Evolutionary conservation across 2,797 vertebrate genomes (phyloP), one percentile per base, ranked within the genome.

Genomic region (Ataeniobius toweri): DNA sequence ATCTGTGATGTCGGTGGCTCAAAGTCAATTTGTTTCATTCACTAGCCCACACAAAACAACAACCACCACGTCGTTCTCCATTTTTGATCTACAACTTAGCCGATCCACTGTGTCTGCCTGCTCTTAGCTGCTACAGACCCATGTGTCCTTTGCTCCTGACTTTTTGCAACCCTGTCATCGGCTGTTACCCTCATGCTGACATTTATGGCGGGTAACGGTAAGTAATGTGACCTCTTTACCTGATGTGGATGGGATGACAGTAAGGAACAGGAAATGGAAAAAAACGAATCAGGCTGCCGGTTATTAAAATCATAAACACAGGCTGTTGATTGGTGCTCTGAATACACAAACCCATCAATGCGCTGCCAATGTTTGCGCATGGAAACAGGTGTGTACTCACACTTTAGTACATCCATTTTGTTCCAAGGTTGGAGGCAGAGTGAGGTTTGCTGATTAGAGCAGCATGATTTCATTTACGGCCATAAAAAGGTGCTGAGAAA

Each of bases 271-370:
- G 41, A 84, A 75, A 55, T 67, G 46, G 58, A 77, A 74, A 13
- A 46, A 14, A 31, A 50, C 26, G 20, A 31, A 71, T 13, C 24
- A 24, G 10, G 9, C 16, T 73, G 53, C 61, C 6, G 6, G 65
- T 84, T 59, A 83, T 86, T 86, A 86, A 76, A 89, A 78, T 69
- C 7, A 79, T 69, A 82, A 61, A 74, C 5, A 20, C 9, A 20
- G 9, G 31, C 70, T 63, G 71, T 0, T 56, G 70, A 51, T 20
- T 0, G 6, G 13, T 1, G 63, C 58, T 61, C 46, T 76, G 69
- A 55, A 83, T 75, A 74, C 77, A 89, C 39, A 71, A 36, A 76
- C n/a, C 18, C 67, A 51, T 14, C 59, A 28, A 12, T 9, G 14
- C 2, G 0, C 50, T 48, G 28, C 26, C 1, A 24, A 24, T 76